Percentiles rank a stretch among this genome's conserved stretches.
These are phyloP conservation scores for Mola mola DNA, from an alignment of 2,113 vertebrate genomes.

Conservation along the genomic window DNA sequence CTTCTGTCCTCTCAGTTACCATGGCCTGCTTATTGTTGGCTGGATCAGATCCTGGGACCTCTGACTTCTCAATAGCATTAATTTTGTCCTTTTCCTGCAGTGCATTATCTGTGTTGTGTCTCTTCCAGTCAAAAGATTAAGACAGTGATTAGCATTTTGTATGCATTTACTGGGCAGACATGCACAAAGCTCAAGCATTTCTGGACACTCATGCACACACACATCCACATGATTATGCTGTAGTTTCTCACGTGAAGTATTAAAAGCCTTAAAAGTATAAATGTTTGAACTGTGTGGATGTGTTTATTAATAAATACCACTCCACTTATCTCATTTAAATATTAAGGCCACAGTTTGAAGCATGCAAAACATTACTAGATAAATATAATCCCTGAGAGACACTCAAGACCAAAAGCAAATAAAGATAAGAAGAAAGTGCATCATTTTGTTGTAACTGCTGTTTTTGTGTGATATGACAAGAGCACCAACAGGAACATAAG, in stretches of 20 bases:
- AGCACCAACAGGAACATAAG: constrained; percentile 33
- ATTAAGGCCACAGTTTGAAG: constrained; percentile 36
- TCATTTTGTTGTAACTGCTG: constrained; percentile 15
- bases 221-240: background rate
- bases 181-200: too few species aligned
- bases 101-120: too few species aligned
- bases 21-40: too few species aligned
- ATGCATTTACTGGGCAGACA: too few species aligned
- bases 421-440: background rate
- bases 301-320: constrained; percentile 3
- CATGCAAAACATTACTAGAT: constrained; percentile 29
- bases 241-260: background rate
- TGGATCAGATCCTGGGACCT: too few species aligned
- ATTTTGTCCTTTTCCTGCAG: too few species aligned
- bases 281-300: constrained; percentile 6
- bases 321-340: constrained; percentile 37
- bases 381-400: constrained; percentile 2
- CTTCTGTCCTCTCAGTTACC: too few species aligned
- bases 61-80: too few species aligned
- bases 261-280: background rate
- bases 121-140: too few species aligned
- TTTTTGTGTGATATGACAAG: constrained; percentile 31
- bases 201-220: background rate
- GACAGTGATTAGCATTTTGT: too few species aligned
- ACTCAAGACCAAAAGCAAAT: constrained; percentile 6